Percentiles rank a stretch among this genome's conserved stretches.
Evolutionary conservation across 2,113 vertebrate genomes (phyloP).

Genomic region (Beaufortia kweichowensis): DNA sequence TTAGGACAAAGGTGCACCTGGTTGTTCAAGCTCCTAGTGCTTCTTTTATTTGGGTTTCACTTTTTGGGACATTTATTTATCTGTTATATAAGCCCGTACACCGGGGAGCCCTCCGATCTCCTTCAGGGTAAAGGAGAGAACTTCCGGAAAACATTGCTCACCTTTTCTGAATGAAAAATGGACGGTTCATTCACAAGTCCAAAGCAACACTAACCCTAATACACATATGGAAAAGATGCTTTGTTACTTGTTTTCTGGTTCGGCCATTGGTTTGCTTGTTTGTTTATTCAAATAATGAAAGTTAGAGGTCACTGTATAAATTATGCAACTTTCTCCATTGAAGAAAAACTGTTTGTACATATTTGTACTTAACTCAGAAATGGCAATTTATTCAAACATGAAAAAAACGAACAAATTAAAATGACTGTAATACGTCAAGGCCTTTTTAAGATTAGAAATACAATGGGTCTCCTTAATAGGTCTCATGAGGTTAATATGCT

Average conservation of each 20-base stretch:
- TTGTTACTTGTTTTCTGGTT: background rate
- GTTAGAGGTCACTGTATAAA: too few species aligned
- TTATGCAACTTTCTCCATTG: too few species aligned
- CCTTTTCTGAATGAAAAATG: background rate
- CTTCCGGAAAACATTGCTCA: background rate
- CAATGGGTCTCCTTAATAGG: too few species aligned
- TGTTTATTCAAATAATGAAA: too few species aligned
- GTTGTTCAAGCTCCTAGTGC: background rate
- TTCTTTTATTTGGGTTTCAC: constrained; percentile 6
- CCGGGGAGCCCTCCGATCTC: background rate
- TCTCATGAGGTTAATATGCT: too few species aligned
- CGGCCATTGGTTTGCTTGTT: too few species aligned
- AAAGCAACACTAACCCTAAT: background rate
- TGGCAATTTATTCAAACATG: too few species aligned
- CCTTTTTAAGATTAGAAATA: too few species aligned
- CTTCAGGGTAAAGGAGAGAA: background rate
- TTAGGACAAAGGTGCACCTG: constrained; percentile 34
- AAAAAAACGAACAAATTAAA: too few species aligned
- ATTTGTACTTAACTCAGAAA: too few species aligned
- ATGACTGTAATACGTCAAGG: too few species aligned
- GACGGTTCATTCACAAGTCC: constrained; percentile 6
- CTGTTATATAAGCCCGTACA: background rate
- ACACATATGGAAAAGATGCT: background rate
- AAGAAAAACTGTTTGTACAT: too few species aligned
- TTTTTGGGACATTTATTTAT: background rate